Base-by-base conservation (phyloP, 2,888 invertebrate genomes). In the Drosophila incognita region DNA sequence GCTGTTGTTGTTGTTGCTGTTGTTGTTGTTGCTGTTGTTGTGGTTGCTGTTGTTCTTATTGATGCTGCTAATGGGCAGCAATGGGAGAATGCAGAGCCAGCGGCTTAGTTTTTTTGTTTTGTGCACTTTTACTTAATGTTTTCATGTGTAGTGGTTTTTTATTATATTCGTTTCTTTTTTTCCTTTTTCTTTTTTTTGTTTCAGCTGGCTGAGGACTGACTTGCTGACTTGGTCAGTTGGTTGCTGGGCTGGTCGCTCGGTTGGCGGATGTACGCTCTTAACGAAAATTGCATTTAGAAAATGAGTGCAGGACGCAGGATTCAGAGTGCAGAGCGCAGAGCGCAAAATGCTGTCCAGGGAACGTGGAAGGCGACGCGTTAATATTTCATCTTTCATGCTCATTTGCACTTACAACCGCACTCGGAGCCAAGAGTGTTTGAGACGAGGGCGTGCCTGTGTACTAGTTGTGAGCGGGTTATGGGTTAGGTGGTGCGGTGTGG, bases 331-430 rank as follows among this genome's bases (percentile, higher is more conserved):
- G 62, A 18, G 38, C 10, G 38, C n/a, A 40, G n/a, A 40, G 15
- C 65, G 27, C 51, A 29, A 29, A 51, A 51, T 10, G 51, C 29
- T 29, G 52, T 69, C 68, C 58, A 68, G 60, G 63, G 56, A 56
- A 65, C 60, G 59, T 56, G 61, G 64, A 76, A 61, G 76, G 64
- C 83, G 78, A 72, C 82, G 87, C 85, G 67, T 85, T 88, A 90
- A 91, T 91, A 90, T 91, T 90, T 91, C 90, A 91, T 90, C 87
- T 84, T 85, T 85, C 85, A 87, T 81, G 83, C 88, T 90, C 89
- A 90, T 89, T 89, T 89, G 83, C 88, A 88, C 82, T 83, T 82
- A 75, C 83, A 76, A 73, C 60, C 62, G 66, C 69, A 63, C 61
- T 46, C 24, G 24, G 46, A 15, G 46, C 46, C 24, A 24, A 46